A percentile compares a stretch with the other conserved stretches of the same genome.
Evolutionary conservation across 2,888 invertebrate genomes (phyloP).

Genomic region (Macroteleia sp.): DNA sequence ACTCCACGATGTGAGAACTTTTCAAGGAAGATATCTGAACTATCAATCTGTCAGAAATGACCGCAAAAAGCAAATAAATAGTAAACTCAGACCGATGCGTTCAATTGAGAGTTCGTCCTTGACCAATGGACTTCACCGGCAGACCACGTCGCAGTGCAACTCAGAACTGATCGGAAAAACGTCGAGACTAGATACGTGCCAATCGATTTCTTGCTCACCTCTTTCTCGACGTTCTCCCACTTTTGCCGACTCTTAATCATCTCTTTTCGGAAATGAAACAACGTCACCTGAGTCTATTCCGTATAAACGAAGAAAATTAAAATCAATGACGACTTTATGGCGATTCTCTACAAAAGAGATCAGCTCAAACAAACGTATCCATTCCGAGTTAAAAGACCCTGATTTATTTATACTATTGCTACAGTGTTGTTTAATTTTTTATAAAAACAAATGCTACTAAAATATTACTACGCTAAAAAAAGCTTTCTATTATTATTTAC

Average conservation of each 20-base stretch:
- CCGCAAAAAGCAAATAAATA: conserved; percentile 1
- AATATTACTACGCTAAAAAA: too few relatives aligned
- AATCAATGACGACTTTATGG: conserved; percentile 28
- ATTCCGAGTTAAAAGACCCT: too few relatives aligned
- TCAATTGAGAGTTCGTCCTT: conserved; percentile 33
- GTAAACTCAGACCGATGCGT: background rate
- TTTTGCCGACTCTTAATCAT: conserved; percentile 24
- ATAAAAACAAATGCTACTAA: too few relatives aligned
- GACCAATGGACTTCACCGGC: conserved; percentile 40
- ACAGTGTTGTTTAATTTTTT: too few relatives aligned
- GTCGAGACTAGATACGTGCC: conserved; percentile 64
- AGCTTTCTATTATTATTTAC: too few relatives aligned
- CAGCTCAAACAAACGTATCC: too few relatives aligned
- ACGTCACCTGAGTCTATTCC: conserved; percentile 22
- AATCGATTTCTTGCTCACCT: conserved; percentile 61
- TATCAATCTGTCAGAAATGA: background rate
- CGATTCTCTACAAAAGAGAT: too few relatives aligned
- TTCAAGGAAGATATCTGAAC: background rate
- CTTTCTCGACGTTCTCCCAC: conserved; percentile 3
- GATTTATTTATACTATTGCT: too few relatives aligned
- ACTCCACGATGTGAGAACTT: background rate
- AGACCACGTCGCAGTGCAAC: conserved; percentile 28
- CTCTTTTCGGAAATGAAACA: conserved; percentile 39
- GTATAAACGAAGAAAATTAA: conserved; percentile 29
- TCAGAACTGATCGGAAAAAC: conserved; percentile 51